Evolutionary conservation across 2,797 vertebrate species (phyloP).

Genomic region (Petrocephalus schoutedeni): DNA sequence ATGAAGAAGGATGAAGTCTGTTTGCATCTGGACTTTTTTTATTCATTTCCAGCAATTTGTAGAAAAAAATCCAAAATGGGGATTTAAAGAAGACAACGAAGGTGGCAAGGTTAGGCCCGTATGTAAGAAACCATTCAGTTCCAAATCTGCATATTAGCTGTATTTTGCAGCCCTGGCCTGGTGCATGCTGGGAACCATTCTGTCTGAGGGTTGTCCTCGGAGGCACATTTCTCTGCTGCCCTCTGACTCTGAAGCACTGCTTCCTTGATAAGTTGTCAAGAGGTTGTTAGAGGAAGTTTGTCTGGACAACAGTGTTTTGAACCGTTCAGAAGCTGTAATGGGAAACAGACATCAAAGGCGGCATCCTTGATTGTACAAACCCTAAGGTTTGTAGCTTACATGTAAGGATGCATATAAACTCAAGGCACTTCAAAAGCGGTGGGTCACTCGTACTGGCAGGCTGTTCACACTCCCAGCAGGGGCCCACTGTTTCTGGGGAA

Average conservation of each 20-base stretch:
- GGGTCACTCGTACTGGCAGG: not conserved
- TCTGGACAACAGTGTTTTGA: not conserved
- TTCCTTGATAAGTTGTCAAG: not conserved
- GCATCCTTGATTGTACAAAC: not conserved
- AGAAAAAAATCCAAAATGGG: not conserved
- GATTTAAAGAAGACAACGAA: not conserved
- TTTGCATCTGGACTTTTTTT: not conserved
- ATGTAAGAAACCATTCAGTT: not conserved
- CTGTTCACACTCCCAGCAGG: conserved; percentile 1
- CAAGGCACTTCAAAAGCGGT: not conserved
- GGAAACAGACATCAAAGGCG: not conserved
- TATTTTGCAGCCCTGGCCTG: not conserved
- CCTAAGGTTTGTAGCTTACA: not conserved
- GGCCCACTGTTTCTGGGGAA: conserved; percentile 34
- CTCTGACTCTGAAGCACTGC: not conserved
- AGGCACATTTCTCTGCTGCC: not conserved
- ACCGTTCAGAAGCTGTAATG: not conserved
- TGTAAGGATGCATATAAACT: not conserved
- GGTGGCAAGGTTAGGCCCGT: not conserved
- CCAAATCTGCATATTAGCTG: not conserved
- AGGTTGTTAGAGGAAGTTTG: not conserved
- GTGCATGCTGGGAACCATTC: not conserved
- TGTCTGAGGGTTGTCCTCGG: not conserved
- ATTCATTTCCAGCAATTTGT: not conserved
- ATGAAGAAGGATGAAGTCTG: not conserved